Evolutionary conservation across 2,113 vertebrate species (phyloP), one percentile per base, ranked within the genome.

Genomic region (Neodontobutis hainanensis): DNA sequence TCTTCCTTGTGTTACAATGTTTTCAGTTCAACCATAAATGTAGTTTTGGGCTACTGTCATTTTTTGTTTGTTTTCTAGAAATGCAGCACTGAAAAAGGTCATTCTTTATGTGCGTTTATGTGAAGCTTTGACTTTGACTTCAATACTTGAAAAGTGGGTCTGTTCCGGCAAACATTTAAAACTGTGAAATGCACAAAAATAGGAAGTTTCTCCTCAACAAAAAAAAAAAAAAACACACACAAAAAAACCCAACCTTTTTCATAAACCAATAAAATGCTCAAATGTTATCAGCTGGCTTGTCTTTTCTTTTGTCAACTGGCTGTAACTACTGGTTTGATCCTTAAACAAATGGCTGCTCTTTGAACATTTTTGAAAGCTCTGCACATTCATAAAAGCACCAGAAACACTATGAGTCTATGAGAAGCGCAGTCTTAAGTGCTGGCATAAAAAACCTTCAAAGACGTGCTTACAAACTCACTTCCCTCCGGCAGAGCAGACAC

Each of bases 101-200:
- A 65, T 66, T 43, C 55, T 42, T 49, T 76, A 69, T 81, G 67
- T 74, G 68, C 63, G 59, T 5, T 73, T 55, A 79, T 80, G 72
- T 69, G 82, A 40, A 47, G 36, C 68, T 80, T 85, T 83, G 69
- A 83, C 62, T 86, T 84, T 80, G 73, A 81, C 73, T 83, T 63
- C 72, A 68, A 91, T 91, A 90, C 88, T 92, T 92, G 90, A 92
- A 90, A 57, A 85, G 89, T 81, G 73, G 78, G 73, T 81, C 68
- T 74, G 69, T 85, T 78, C 78, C 83, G 83, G 75, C 58, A 83
- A 85, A 83, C 71, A 85, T 83, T 75, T 79, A 70, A 90, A 89
- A 90, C 90, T 90, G 90, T 92, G 88, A 92, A 88, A 87, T 88
- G 86, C 87, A 91, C 86, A 92, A 82, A 44, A 70, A 11, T 62